Conservation (phyloP, 2,888 invertebrate species). For the Parochlus steinenii region DNA sequence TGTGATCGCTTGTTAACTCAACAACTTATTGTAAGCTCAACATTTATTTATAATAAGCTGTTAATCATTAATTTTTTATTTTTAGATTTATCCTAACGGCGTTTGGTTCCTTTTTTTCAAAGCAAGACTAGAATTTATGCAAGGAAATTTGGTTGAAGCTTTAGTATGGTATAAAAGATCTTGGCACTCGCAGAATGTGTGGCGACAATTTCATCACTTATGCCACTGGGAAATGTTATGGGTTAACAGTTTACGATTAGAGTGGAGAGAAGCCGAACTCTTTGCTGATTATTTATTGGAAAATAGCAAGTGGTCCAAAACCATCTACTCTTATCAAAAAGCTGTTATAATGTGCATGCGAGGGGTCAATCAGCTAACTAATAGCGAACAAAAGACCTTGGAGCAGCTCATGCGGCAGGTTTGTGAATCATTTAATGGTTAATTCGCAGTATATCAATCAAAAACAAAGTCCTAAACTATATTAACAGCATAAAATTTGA, state of each 20-base stretch:
- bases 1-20: slow-evolving; percentile 59
- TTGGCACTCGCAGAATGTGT: slow-evolving; percentile 63
- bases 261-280: slow-evolving; percentile 60
- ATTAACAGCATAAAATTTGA: too few species aligned
- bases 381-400: slow-evolving; percentile 37
- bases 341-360: slow-evolving; percentile 69
- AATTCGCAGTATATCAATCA: not conserved
- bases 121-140: slow-evolving; percentile 68
- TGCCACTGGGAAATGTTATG: slow-evolving; percentile 92
- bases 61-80: slow-evolving; percentile 12
- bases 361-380: slow-evolving; percentile 33
- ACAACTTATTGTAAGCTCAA: slow-evolving; percentile 41
- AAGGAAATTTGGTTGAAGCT: slow-evolving; percentile 55
- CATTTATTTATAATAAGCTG: not conserved
- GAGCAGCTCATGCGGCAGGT: slow-evolving; percentile 49
- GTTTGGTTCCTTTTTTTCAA: slow-evolving; percentile 87
- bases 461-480: not conserved
- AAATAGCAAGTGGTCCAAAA: slow-evolving; percentile 81
- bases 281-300: slow-evolving; percentile 55
- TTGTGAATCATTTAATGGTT: too few species aligned
- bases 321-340: slow-evolving; percentile 81
- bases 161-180: slow-evolving; percentile 63
- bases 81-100: slow-evolving; percentile 57
- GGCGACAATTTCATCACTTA: slow-evolving; percentile 84
- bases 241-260: slow-evolving; percentile 55